These are phyloP conservation scores for Monopis laevigella DNA, from an alignment of 2,888 invertebrate genomes.

Conservation along the genomic window DNA sequence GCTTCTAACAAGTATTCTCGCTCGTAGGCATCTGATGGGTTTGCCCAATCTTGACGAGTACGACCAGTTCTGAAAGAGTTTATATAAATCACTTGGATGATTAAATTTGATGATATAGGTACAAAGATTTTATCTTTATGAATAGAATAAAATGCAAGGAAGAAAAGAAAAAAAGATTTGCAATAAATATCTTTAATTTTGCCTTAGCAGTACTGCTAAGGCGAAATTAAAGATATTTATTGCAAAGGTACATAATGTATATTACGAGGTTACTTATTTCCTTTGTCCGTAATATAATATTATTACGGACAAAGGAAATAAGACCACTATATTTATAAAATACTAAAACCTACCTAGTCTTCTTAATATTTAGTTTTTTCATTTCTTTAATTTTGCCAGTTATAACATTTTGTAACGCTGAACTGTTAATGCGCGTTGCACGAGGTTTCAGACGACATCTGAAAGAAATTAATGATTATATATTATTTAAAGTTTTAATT, in stretches of 20 bases:
- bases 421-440: conserved; percentile 65
- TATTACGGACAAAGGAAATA: no score
- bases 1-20: conserved; percentile 57
- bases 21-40: conserved; percentile 44
- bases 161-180: no score
- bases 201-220: no score
- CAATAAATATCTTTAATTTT: neutral
- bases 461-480: conserved; percentile 22
- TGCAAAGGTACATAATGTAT: no score
- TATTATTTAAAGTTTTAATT: neutral
- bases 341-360: conserved; percentile 35
- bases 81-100: neutral
- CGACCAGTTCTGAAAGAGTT: conserved; percentile 61
- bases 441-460: conserved; percentile 68
- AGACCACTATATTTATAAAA: neutral
- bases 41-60: conserved; percentile 62
- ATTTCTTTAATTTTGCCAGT: conserved; percentile 57
- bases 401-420: conserved; percentile 60
- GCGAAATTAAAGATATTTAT: neutral
- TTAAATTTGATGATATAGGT: no score
- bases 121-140: no score
- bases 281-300: no score
- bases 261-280: no score
- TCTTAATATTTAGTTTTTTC: conserved; percentile 43
- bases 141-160: no score